phyloP scores from a whole-genome alignment of 2,113 vertebrate species.

The Morone chrysops region DNA sequence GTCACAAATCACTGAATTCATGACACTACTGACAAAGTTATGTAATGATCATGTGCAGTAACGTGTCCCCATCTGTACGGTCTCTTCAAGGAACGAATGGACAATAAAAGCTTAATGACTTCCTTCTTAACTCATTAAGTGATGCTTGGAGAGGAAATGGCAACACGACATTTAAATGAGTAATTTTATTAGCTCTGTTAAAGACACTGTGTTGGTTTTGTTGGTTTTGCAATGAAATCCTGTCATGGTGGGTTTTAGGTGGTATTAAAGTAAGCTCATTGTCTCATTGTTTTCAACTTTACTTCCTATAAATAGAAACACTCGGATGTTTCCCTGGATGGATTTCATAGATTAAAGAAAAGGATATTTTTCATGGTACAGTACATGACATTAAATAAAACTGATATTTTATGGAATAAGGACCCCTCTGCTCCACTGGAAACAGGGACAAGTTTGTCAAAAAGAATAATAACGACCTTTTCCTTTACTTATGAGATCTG shows the following conservation, averaged over 20 bases:
- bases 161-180: not conserved
- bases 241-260: not conserved
- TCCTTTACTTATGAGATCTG: not conserved
- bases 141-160: not conserved
- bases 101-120: constrained; percentile 42
- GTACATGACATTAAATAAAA: not conserved
- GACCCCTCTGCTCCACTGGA: not conserved
- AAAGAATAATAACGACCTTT: not conserved
- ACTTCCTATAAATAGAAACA: not conserved
- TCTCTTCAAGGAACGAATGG: not conserved
- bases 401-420: not conserved
- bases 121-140: constrained; percentile 29
- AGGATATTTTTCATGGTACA: not conserved
- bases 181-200: not conserved
- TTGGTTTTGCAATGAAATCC: not conserved
- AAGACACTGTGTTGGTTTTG: not conserved
- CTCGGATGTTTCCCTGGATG: not conserved
- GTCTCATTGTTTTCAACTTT: not conserved
- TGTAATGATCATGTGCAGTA: not conserved
- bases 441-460: not conserved
- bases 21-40: not conserved
- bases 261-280: not conserved
- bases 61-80: not conserved
- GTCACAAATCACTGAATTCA: not conserved
- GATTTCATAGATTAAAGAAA: not conserved